A percentile compares a stretch with the other conserved stretches of the same genome.
phyloP scores from a whole-genome alignment of 2,797 vertebrate species.

The Lacerta agilis region DNA sequence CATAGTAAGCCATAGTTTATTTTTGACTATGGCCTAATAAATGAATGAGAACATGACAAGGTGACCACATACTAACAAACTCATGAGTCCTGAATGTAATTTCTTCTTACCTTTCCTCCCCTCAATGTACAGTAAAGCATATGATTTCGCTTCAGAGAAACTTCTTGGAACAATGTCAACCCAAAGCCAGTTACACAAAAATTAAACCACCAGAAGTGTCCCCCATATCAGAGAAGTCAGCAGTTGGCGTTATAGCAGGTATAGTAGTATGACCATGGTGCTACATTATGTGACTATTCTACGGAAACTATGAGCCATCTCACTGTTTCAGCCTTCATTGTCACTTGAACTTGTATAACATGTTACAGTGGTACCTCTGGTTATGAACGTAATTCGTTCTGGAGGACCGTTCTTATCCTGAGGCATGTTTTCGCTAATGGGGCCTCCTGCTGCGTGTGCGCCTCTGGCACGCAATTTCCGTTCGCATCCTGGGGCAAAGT shows the following conservation, averaged over 20 bases:
- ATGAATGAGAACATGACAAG: background rate
- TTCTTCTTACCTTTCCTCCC: conserved; percentile 13
- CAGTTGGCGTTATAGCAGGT: conserved; percentile 12
- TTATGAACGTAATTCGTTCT: no score
- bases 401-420: no score
- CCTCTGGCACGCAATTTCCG: no score
- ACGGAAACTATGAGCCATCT: background rate
- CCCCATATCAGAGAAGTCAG: background rate
- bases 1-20: no score
- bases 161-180: conserved; percentile 49
- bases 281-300: background rate
- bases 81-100: background rate
- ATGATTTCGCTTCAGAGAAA: conserved; percentile 75
- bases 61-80: background rate
- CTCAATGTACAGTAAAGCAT: conserved; percentile 71
- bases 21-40: no score
- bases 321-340: background rate
- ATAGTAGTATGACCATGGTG: background rate
- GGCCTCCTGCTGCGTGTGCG: no score
- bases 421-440: no score
- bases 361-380: no score
- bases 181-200: conserved; percentile 41
- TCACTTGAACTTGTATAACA: background rate
- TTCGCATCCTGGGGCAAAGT: no score
- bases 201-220: conserved; percentile 19